Percentiles rank a stretch among this genome's conserved stretches.
Evolutionary conservation across 2,888 invertebrate genomes (phyloP).

Genomic region (Tipula vernalis): DNA sequence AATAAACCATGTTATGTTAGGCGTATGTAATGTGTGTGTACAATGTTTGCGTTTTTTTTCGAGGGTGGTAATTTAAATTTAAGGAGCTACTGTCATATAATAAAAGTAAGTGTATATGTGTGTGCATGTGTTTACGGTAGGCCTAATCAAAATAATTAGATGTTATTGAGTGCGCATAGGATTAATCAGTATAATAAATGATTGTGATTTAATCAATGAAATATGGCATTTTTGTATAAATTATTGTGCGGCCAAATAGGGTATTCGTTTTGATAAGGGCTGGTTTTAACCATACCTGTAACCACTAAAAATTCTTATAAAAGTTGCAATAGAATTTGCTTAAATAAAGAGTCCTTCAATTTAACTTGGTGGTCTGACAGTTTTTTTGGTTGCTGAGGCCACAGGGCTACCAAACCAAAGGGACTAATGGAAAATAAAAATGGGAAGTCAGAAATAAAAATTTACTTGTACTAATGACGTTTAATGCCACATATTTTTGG

Average conservation of each 20-base stretch:
- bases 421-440: too few relatives aligned
- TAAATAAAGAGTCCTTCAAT: too few relatives aligned
- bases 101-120: not conserved
- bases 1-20: not conserved
- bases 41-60: not conserved
- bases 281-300: too few relatives aligned
- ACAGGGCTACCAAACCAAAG: too few relatives aligned
- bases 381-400: too few relatives aligned
- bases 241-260: not conserved
- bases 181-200: not conserved
- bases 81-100: not conserved
- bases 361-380: too few relatives aligned
- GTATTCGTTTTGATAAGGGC: too few relatives aligned
- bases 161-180: not conserved
- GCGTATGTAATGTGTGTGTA: not conserved
- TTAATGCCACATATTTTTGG: too few relatives aligned
- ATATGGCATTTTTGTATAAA: not conserved
- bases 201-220: not conserved
- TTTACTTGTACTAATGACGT: too few relatives aligned
- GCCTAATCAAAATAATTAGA: not conserved
- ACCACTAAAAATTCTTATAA: too few relatives aligned
- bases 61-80: not conserved
- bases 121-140: not conserved
- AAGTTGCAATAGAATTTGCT: too few relatives aligned
- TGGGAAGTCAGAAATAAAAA: too few relatives aligned